Evolutionary conservation across 2,113 vertebrate genomes (phyloP).

Genomic region (Porphyrio hochstetteri): DNA sequence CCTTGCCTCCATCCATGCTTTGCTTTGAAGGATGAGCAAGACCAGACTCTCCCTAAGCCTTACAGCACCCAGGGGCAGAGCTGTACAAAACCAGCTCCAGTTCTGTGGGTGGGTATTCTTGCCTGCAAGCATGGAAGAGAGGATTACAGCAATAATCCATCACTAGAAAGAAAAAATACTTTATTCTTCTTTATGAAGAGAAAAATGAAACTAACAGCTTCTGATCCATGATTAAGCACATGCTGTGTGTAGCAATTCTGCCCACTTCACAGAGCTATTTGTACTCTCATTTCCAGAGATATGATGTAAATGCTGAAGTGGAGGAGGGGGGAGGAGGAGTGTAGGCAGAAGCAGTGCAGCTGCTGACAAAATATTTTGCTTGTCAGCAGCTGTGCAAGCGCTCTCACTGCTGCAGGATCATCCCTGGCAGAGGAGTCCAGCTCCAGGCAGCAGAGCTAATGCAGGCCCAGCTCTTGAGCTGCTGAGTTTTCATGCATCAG

Average conservation of each 20-base stretch:
- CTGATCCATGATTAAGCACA: neutral
- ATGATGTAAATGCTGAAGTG: neutral
- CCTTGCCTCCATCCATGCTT: neutral
- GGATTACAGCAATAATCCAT: neutral
- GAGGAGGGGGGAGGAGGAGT: neutral
- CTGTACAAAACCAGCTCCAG: neutral
- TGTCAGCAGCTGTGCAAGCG: neutral
- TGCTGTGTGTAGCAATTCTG: neutral
- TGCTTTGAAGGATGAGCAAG: neutral
- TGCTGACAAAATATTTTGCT: neutral
- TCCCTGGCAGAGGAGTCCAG: neutral
- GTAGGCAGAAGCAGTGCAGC: neutral
- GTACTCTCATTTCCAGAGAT: neutral
- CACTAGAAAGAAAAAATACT: neutral
- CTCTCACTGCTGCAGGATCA: neutral
- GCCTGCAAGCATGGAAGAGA: neutral
- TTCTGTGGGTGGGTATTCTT: neutral
- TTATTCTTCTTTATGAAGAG: neutral
- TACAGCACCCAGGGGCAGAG: neutral
- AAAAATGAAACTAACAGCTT: neutral
- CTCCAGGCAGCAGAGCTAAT: neutral
- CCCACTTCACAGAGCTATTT: neutral
- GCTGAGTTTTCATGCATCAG: accelerated
- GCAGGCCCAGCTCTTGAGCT: neutral
- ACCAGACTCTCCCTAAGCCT: neutral